phyloP scores from a whole-genome alignment of 1,140 invertebrate species.

The Neoseiulus cucumeris region DNA sequence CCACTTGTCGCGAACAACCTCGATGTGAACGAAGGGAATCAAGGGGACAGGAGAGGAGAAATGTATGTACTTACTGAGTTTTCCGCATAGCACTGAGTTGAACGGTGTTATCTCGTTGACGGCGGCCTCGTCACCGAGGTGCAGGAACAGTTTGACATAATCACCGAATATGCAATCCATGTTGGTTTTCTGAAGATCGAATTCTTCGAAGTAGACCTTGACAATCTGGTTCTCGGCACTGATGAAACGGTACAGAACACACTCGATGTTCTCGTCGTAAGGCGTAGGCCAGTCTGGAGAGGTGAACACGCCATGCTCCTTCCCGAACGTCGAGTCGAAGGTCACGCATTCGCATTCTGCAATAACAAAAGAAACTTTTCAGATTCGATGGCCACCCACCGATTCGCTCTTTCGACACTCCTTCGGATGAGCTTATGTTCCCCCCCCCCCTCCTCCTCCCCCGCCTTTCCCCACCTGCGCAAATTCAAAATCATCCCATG shows the following conservation, averaged over 20 bases:
- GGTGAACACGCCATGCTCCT: conserved; percentile 53
- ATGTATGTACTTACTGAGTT: conserved; percentile 25
- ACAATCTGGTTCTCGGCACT: conserved; percentile 53
- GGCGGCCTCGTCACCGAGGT: conserved; percentile 38
- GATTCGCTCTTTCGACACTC: too few relatives aligned
- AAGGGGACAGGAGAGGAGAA: too few relatives aligned
- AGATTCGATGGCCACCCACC: too few relatives aligned
- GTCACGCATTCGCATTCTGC: conserved; percentile 58
- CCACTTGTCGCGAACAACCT: neutral
- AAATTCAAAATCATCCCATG: too few relatives aligned
- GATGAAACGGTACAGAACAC: conserved; percentile 64
- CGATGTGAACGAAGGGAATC: too few relatives aligned
- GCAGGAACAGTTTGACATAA: conserved; percentile 57
- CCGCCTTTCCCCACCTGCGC: too few relatives aligned
- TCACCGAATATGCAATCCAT: conserved; percentile 43
- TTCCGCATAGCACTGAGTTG: conserved; percentile 48
- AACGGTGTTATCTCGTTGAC: conserved; percentile 58
- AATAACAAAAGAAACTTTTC: conserved; percentile 19
- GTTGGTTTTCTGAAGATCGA: conserved; percentile 38
- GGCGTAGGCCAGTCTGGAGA: conserved; percentile 56
- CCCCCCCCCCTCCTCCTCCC: too few relatives aligned
- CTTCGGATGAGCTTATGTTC: too few relatives aligned
- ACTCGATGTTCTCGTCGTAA: conserved; percentile 51
- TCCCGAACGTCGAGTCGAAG: conserved; percentile 53
- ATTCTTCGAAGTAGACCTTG: conserved; percentile 54